These are phyloP conservation scores for Tetrapedia diversipes DNA, from an alignment of 2,888 invertebrate species.

Conservation along the genomic window DNA sequence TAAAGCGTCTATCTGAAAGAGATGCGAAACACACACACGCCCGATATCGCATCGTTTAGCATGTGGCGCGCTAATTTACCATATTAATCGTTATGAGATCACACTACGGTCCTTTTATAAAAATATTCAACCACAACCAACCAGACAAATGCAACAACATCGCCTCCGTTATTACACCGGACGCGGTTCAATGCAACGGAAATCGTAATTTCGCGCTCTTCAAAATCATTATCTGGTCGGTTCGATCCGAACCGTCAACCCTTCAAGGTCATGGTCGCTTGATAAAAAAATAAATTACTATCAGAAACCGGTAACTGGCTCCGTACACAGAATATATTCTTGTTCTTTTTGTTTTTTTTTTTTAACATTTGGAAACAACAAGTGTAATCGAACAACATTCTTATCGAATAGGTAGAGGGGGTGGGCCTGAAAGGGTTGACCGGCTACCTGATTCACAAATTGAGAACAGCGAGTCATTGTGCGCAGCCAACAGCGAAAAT, in stretches of 20 bases:
- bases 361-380: constrained; percentile 37
- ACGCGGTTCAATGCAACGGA: neutral
- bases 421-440: constrained; percentile 30
- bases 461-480: constrained; percentile 9
- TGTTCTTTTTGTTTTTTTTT: too few species aligned
- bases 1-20: constrained; percentile 66
- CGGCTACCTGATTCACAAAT: neutral
- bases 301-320: constrained; percentile 26
- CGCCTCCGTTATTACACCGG: neutral
- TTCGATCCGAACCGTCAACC: constrained; percentile 12
- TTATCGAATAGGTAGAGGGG: constrained; percentile 10
- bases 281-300: constrained; percentile 53
- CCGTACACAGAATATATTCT: constrained; percentile 20
- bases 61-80: constrained; percentile 20
- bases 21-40: constrained; percentile 23
- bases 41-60: constrained; percentile 10
- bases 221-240: neutral
- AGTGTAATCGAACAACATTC: constrained; percentile 37
- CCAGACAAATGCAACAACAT: constrained; percentile 25
- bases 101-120: constrained; percentile 44
- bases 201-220: neutral
- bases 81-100: constrained; percentile 29
- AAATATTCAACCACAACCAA: constrained; percentile 49
- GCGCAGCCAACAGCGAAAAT: constrained; percentile 6
- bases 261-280: constrained; percentile 7